Evolutionary conservation across 2,888 invertebrate species (phyloP).

Genomic region (Thereva unica): DNA sequence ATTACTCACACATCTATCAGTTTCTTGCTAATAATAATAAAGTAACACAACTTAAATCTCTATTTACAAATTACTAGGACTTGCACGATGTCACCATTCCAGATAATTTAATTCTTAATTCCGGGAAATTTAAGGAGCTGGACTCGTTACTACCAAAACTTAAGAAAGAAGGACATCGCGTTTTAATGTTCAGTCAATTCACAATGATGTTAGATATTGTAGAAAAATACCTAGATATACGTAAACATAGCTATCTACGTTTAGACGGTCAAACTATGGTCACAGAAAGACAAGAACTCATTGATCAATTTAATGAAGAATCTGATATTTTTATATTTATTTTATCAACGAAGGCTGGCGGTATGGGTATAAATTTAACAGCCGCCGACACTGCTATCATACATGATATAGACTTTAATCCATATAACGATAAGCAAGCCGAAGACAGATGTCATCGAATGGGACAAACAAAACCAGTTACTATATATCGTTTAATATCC

Average conservation of each 20-base stretch:
- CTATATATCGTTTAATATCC: constrained; percentile 81
- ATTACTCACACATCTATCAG: too few relatives aligned
- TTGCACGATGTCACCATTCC: constrained; percentile 68
- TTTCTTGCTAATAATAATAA: too few relatives aligned
- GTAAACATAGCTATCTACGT: constrained; percentile 74
- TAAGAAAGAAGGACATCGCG: constrained; percentile 75
- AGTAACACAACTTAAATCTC: too few relatives aligned
- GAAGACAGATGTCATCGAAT: constrained; percentile 85
- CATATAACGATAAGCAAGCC: constrained; percentile 97
- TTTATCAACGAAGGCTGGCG: constrained; percentile 91
- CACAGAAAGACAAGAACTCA: constrained; percentile 81
- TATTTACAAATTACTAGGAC: constrained; percentile 58
- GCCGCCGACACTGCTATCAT: constrained; percentile 94
- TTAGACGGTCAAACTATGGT: constrained; percentile 92
- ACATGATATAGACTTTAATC: constrained; percentile 98
- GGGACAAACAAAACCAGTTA: constrained; percentile 81
- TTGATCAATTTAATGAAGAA: constrained; percentile 85
- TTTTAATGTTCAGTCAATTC: constrained; percentile 95
- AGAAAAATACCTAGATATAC: constrained; percentile 81
- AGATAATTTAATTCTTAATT: constrained; percentile 72
- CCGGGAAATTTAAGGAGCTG: constrained; percentile 84
- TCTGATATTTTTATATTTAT: constrained; percentile 84
- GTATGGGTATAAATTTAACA: constrained; percentile 92
- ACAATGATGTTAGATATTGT: constrained; percentile 92
- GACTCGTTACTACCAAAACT: constrained; percentile 77